These are phyloP conservation scores for Physocephala rufipes DNA, from an alignment of 2,888 invertebrate genomes.

Conservation along the genomic window DNA sequence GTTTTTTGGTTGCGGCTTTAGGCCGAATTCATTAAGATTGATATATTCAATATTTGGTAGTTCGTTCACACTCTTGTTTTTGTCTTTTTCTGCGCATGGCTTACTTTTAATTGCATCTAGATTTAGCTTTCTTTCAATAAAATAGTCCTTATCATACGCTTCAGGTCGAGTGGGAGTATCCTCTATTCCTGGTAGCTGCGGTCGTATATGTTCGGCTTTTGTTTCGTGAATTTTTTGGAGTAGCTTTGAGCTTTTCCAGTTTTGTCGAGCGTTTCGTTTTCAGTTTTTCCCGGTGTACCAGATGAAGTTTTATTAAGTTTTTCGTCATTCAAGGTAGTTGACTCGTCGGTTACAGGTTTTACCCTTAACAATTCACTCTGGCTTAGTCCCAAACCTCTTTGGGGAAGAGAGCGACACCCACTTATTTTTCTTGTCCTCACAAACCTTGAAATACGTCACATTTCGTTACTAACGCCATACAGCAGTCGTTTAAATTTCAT, in stretches of 20 bases:
- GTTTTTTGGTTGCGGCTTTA: slow-evolving; percentile 32
- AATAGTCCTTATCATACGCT: too few relatives aligned
- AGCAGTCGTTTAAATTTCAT: neutral
- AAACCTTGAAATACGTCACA: neutral
- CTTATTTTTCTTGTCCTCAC: neutral
- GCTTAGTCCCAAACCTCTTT: neutral
- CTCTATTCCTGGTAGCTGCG: too few relatives aligned
- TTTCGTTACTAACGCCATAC: neutral
- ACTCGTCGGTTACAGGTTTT: neutral
- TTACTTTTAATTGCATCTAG: too few relatives aligned
- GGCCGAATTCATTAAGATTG: slow-evolving; percentile 2
- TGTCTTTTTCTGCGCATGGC: too few relatives aligned
- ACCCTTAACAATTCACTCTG: neutral
- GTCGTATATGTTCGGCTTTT: neutral
- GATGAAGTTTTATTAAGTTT: too few relatives aligned
- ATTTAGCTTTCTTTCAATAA: neutral
- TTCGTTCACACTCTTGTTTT: too few relatives aligned
- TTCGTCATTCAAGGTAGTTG: too few relatives aligned
- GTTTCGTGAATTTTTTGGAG: neutral
- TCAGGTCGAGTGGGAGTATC: too few relatives aligned
- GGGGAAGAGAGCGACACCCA: neutral
- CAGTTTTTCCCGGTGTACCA: neutral
- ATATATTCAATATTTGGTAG: slow-evolving; percentile 4
- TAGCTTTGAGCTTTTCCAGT: neutral
- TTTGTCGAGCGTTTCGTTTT: neutral